Percentiles rank a stretch among this genome's conserved stretches.
phyloP scores from a whole-genome alignment of 2,888 invertebrate genomes.

The Nycteola revayana region DNA sequence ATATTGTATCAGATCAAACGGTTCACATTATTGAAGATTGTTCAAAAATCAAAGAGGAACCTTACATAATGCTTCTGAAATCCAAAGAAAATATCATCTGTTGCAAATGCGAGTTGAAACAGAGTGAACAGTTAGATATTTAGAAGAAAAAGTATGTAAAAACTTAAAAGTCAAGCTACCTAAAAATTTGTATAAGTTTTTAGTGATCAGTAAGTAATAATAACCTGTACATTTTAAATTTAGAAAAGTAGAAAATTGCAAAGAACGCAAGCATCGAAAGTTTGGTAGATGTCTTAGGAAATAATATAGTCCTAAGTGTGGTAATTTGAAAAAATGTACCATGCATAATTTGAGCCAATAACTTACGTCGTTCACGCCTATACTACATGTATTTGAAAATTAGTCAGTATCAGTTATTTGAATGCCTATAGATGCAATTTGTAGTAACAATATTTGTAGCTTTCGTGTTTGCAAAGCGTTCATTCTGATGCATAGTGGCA shows the following conservation, averaged over 20 bases:
- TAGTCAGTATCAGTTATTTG: conserved; percentile 21
- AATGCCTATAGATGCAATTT: conserved; percentile 31
- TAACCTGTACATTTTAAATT: conserved; percentile 48
- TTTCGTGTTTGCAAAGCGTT: conserved; percentile 65
- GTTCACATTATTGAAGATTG: conserved; percentile 37
- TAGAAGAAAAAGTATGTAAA: conserved; percentile 32
- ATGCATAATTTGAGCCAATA: conserved; percentile 58
- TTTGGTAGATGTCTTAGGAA: conserved; percentile 41
- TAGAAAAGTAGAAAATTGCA: conserved; percentile 52
- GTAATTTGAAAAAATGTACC: conserved; percentile 40
- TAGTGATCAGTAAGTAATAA: conserved; percentile 23
- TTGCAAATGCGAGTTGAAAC: conserved; percentile 68
- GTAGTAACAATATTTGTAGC: conserved; percentile 23
- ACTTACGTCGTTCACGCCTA: conserved; percentile 37
- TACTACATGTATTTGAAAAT: conserved; percentile 39
- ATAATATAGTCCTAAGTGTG: conserved; percentile 28
- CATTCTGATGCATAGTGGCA: conserved; percentile 55
- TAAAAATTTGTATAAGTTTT: conserved; percentile 11
- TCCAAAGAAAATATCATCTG: conserved; percentile 65
- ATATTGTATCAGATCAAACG: conserved; percentile 49
- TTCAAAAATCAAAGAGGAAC: conserved; percentile 52
- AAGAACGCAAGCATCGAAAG: conserved; percentile 60
- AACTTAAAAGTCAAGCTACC: conserved; percentile 7
- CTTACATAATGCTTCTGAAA: conserved; percentile 67
- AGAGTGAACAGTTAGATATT: conserved; percentile 59